Conservation (phyloP, 2,113 vertebrate genomes). For the Salvelinus fontinalis region DNA sequence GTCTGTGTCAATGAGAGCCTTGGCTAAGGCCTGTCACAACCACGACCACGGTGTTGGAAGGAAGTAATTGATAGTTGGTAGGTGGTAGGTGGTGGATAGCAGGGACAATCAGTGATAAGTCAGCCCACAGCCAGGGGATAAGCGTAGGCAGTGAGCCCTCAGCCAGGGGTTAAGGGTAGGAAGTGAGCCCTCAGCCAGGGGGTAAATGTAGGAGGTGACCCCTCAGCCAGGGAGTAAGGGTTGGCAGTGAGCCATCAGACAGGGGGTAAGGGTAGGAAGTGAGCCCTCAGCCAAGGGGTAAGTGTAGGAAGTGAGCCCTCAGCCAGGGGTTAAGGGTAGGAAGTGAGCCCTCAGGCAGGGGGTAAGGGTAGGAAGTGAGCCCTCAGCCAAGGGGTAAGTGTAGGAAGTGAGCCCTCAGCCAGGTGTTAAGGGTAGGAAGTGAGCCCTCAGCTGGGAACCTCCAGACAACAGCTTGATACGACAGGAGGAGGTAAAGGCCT, state of each 20-base stretch:
- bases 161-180: too few relatives aligned
- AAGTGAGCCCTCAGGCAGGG: too few relatives aligned
- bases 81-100: neutral
- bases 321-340: neutral
- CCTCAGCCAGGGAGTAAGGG: neutral
- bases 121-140: too few relatives aligned
- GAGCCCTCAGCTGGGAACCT: neutral
- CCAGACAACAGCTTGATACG: neutral
- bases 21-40: too few relatives aligned
- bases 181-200: neutral
- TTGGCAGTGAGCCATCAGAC: neutral
- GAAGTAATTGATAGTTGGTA: neutral
- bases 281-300: neutral
- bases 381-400: neutral
- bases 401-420: neutral
- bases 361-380: too few relatives aligned
- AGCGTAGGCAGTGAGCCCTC: too few relatives aligned
- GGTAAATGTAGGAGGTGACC: too few relatives aligned
- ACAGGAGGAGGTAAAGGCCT: neutral
- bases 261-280: too few relatives aligned
- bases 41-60: neutral
- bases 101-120: neutral
- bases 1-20: too few relatives aligned
- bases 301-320: neutral
- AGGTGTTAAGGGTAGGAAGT: too few relatives aligned